These are phyloP conservation scores for Stomatorhinus walkeri DNA, from an alignment of 2,797 vertebrate genomes.

Conservation along the genomic window DNA sequence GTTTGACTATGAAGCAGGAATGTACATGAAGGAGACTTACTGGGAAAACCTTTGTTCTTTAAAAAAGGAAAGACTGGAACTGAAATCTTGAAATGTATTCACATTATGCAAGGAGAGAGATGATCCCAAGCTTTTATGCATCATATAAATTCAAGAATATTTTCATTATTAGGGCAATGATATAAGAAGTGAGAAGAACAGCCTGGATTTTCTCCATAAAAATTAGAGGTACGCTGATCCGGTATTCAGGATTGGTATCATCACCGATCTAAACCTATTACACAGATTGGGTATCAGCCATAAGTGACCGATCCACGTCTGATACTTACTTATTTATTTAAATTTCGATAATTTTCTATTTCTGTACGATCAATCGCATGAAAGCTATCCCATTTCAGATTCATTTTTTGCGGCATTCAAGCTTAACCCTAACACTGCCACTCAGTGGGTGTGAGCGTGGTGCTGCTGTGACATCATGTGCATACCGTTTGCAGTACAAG, in stretches of 20 bases:
- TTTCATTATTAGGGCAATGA: background rate
- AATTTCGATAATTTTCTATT: background rate
- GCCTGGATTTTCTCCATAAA: background rate
- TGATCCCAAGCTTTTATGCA: background rate
- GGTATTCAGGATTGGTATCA: background rate
- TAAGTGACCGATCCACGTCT: background rate
- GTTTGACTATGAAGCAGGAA: background rate
- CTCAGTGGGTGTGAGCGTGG: background rate
- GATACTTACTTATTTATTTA: background rate
- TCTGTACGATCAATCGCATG: background rate
- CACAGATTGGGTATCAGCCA: background rate
- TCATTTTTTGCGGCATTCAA: background rate
- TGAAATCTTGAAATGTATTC: background rate
- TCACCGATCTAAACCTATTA: background rate
- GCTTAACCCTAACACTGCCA: background rate
- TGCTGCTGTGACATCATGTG: background rate
- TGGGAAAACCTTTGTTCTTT: background rate
- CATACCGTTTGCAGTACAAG: background rate
- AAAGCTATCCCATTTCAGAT: background rate
- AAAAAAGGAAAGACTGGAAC: background rate
- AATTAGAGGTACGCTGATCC: background rate
- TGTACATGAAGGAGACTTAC: background rate
- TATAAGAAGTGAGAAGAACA: background rate
- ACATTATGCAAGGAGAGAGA: background rate
- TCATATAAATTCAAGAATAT: slow-evolving; percentile 3